These are phyloP conservation scores for Siphlonurus alternatus DNA, from an alignment of 2,888 invertebrate species.

Conservation along the genomic window DNA sequence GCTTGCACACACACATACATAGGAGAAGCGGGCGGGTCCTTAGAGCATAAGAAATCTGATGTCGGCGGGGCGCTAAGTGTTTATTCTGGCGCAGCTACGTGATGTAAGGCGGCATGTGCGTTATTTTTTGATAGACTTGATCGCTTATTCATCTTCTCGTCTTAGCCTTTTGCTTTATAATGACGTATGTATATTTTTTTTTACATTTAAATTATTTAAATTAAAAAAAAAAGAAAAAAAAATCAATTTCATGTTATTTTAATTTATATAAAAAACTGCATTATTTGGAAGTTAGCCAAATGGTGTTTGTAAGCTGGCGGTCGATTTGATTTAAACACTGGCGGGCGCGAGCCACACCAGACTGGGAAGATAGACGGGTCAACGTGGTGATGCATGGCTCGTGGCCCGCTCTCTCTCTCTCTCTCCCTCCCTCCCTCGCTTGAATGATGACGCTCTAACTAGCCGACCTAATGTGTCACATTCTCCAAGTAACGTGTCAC, in stretches of 20 bases:
- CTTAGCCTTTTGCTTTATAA: not conserved
- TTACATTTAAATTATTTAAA: not conserved
- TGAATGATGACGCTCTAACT: not conserved
- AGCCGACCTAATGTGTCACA: slow-evolving; percentile 1
- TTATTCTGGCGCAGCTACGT: not conserved
- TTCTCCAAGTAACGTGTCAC: not conserved
- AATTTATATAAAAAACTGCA: not conserved
- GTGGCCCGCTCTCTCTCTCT: not conserved
- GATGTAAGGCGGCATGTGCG: not conserved
- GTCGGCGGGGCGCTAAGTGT: not conserved
- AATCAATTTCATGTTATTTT: too few relatives aligned
- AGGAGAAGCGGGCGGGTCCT: not conserved
- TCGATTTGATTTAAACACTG: not conserved
- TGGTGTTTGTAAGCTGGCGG: too few relatives aligned
- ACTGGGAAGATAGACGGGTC: not conserved
- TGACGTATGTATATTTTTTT: not conserved
- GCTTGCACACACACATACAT: not conserved
- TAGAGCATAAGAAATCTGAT: not conserved
- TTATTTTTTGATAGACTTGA: not conserved
- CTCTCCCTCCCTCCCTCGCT: not conserved
- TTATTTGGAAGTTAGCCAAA: not conserved
- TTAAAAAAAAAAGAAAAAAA: not conserved
- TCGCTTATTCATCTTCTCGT: not conserved
- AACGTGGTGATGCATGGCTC: not conserved
- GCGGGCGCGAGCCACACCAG: not conserved